Percentiles rank a stretch among this genome's conserved stretches.
Evolutionary conservation across 1,140 invertebrate species (phyloP).

Genomic region (Scaptodrosophila lebanonensis): DNA sequence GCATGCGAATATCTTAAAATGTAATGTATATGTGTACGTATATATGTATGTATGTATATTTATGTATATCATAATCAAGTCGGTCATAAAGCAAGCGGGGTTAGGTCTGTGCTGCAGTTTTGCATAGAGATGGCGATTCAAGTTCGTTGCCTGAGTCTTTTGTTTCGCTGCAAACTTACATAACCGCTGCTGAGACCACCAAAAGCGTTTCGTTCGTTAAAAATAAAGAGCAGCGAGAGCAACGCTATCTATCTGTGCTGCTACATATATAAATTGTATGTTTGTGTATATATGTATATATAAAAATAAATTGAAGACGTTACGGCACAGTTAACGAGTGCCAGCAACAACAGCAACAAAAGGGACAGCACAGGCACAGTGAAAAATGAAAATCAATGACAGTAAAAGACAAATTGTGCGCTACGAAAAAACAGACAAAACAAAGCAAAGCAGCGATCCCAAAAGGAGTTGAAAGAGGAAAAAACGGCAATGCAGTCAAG

Average conservation of each 20-base stretch:
- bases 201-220: conserved; percentile 21
- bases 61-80: conserved; percentile 57
- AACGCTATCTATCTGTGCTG: neutral
- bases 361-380: conserved; percentile 1
- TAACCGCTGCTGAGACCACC: conserved; percentile 51
- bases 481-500: conserved; percentile 21
- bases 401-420: conserved; percentile 73
- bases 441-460: conserved; percentile 10
- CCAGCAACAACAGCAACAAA: neutral
- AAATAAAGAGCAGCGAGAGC: neutral
- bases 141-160: conserved; percentile 66
- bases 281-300: conserved; percentile 11
- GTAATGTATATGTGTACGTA: conserved; percentile 10
- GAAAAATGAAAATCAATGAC: conserved; percentile 71
- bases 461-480: conserved; percentile 34
- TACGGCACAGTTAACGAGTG: conserved; percentile 46
- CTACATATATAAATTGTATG: conserved; percentile 3
- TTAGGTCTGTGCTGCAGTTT: too few species aligned
- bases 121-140: conserved; percentile 2
- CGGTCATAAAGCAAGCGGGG: conserved; percentile 6
- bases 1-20: too few species aligned
- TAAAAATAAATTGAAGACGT: conserved; percentile 39
- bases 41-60: conserved; percentile 12
- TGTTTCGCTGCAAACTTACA: conserved; percentile 40
- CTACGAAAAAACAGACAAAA: conserved; percentile 58